Evolutionary conservation across 1,140 invertebrate species (phyloP), one percentile per base, ranked within the genome.

Genomic region (Diachasma alloeum): DNA sequence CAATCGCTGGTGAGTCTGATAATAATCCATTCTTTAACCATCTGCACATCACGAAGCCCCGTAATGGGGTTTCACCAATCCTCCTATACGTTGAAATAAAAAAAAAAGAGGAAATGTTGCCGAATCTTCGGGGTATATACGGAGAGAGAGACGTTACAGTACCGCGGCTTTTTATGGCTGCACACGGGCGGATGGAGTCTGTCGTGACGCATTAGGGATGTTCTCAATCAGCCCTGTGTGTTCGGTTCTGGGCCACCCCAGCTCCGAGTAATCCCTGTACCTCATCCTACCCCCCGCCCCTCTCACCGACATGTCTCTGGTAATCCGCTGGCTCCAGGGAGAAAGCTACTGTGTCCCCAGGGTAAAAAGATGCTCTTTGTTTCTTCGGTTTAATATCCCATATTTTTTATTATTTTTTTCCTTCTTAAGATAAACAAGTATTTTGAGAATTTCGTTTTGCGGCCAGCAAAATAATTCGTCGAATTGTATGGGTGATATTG

Each of bases 1-100:
- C 99, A 6, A 99, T 99, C 81, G 98, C 98, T 74, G 98, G 96
- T 97, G 87, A 92, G 92, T 90, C 48, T 53, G 42, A 31, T 48
- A 66, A 56, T 56, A 56, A 56, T 56, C 59, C 59, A 15, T 26
- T 24, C 24, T 26, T 26, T 11, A 63, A 24, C 10, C 24, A 24
- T 63, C 59, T 63, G 24, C 24, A 11, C 24, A 24, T 13, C 10
- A 24, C 4, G 59, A 63, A 63, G 24, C 59, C 22, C 59, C 22
- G 6, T 63, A 63, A 56, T 22, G 19, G 48, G n/a, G 48, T 56
- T 56, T 31, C 59, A 6, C 9, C 59, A 26, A 9, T 26, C 59
- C 59, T 26, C 59, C 22, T 19, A 56, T 56, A 56, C 59, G 59
- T 31, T 26, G 19, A 24, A 24, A 24, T 37, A 46, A 70, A 31